These are phyloP conservation scores for Apamea epomidion DNA, from an alignment of 2,888 invertebrate species.

Conservation along the genomic window DNA sequence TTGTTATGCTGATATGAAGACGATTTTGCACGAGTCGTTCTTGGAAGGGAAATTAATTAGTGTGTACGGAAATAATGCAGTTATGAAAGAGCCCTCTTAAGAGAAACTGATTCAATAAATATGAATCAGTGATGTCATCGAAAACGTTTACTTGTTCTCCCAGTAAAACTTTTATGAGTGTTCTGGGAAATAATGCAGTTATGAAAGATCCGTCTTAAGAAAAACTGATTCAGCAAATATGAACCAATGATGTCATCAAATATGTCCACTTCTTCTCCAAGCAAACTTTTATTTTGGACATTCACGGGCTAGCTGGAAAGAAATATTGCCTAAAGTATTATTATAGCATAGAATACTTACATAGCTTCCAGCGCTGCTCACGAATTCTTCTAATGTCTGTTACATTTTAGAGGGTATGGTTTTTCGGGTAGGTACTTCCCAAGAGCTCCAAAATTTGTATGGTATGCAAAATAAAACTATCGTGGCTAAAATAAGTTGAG, in stretches of 20 bases:
- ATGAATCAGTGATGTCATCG: background rate
- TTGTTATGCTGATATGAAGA: slow-evolving; percentile 17
- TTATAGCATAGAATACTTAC: background rate
- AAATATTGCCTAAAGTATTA: background rate
- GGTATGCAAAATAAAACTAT: background rate
- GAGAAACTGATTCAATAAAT: background rate
- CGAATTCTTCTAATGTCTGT: background rate
- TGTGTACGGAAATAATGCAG: background rate
- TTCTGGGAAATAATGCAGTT: background rate
- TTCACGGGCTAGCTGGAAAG: background rate
- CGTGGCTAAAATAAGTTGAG: background rate
- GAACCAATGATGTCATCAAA: background rate
- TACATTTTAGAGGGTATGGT: background rate
- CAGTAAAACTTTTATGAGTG: background rate
- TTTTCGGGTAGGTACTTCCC: background rate
- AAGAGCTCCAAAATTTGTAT: background rate
- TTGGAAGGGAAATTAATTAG: background rate
- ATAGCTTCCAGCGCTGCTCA: background rate
- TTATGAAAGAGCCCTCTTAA: background rate
- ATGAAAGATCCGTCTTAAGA: background rate
- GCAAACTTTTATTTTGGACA: background rate
- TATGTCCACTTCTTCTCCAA: too few relatives aligned
- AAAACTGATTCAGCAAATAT: background rate
- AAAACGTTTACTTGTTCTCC: too few relatives aligned
- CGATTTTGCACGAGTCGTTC: background rate